Evolutionary conservation across 2,113 vertebrate species (phyloP), one percentile per base, ranked within the genome.

Genomic region (Hiodon alosoides): DNA sequence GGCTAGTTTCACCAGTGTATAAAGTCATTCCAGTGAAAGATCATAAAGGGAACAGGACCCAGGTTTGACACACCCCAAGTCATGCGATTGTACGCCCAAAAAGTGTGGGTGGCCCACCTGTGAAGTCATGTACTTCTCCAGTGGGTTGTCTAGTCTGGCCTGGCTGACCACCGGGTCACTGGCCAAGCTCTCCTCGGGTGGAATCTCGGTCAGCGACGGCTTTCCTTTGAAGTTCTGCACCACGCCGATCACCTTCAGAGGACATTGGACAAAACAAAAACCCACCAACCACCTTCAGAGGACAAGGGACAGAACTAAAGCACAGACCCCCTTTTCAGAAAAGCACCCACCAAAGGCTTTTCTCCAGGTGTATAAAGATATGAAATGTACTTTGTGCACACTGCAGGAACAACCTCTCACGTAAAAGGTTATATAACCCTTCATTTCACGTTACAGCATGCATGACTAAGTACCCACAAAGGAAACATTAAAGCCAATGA

Each of bases 181-280:
- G 70, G 69, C 74, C 71, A 80, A 52, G 52, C 77, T 79, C 67
- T 79, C 83, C 71, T 82, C 83, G 0, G 75, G 81, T 2, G 83
- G 83, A 10, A 82, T 81, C 58, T 79, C 81, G 64, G 48, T 71
- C 8, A 84, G 81, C 66, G 82, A 67, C 13, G 83, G 77, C 69
- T 81, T 82, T 8, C 79, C 81, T 81, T 84, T 84, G 83, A 84
- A 84, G 71, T 76, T 75, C 74, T 84, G 79, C 69, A 84, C 79
- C 52, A 84, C 83, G 47, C 76, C 82, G 16, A 84, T 67, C 78
- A 82, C 83, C 83, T 84, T 74, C 52, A 52, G 57, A 7, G 14
- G 8, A 3, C 3, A 5, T 61, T 61, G 3, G 9, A 59, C 58
- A 10, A 47, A 14, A 31, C n/a, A 55, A 13, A 70, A 53, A 58